Conservation (phyloP, 2,888 invertebrate species). For the Teleiodes luculella region DNA sequence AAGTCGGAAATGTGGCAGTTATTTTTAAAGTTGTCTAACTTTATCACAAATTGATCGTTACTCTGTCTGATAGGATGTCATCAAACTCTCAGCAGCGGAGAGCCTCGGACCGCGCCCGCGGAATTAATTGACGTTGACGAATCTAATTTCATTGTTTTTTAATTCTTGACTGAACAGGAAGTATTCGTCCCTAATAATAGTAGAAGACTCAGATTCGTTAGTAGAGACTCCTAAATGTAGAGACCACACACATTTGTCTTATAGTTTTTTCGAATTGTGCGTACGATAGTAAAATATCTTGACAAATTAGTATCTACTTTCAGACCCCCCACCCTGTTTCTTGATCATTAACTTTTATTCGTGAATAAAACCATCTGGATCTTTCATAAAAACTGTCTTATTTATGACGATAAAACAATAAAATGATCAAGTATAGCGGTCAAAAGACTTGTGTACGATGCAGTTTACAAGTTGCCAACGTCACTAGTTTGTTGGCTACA, state of each 20-base stretch:
- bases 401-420: conserved; percentile 23
- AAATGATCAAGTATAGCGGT: conserved; percentile 24
- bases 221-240: neutral
- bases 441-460: conserved; percentile 24
- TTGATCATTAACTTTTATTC: conserved; percentile 3
- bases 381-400: conserved; percentile 7
- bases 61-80: conserved; percentile 31
- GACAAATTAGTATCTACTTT: neutral
- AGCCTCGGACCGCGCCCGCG: conserved; percentile 25
- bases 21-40: neutral
- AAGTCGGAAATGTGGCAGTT: neutral
- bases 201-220: neutral
- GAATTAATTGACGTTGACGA: conserved; percentile 31
- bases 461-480: conserved; percentile 10
- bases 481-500: neutral
- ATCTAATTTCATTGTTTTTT: conserved; percentile 25
- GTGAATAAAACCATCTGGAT: conserved; percentile 6
- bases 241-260: neutral
- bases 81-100: conserved; percentile 32
- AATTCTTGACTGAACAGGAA: neutral
- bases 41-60: conserved; percentile 6
- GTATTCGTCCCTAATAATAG: neutral
- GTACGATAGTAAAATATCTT: neutral
- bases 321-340: neutral
- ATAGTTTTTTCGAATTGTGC: neutral